Percentiles rank a stretch among this genome's conserved stretches.
Evolutionary conservation across 2,113 vertebrate genomes (phyloP).

Genomic region (Empidonax alnorum): DNA sequence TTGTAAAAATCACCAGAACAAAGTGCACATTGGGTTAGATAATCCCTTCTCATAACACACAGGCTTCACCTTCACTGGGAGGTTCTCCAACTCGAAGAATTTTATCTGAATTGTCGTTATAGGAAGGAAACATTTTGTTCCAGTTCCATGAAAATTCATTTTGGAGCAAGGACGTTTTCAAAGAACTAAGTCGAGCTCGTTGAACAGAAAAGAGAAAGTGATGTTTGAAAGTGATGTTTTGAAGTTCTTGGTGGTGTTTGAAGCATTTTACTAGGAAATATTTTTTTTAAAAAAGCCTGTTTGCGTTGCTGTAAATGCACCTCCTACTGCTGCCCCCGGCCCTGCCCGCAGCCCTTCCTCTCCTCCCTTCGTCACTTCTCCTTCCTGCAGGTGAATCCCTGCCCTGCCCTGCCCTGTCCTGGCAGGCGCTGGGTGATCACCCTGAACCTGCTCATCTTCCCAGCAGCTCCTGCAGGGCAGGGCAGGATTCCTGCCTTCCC

Average conservation of each 20-base stretch:
- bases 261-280: background rate
- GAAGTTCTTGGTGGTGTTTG: background rate
- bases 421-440: background rate
- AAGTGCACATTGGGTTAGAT: accelerated
- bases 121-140: background rate
- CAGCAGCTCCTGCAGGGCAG: background rate
- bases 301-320: accelerated
- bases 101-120: background rate
- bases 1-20: background rate
- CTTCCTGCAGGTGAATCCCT: background rate
- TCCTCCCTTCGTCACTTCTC: background rate
- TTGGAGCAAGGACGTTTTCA: accelerated
- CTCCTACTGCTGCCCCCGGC: no score
- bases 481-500: background rate
- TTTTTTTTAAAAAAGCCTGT: accelerated
- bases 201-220: accelerated
- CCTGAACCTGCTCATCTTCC: background rate
- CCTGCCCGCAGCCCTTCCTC: background rate
- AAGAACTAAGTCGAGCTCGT: background rate
- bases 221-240: background rate
- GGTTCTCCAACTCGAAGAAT: background rate
- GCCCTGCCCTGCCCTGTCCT: background rate
- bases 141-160: background rate
- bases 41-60: background rate
- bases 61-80: background rate